phyloP scores from a whole-genome alignment of 2,888 invertebrate genomes.

The Theretra japonica region DNA sequence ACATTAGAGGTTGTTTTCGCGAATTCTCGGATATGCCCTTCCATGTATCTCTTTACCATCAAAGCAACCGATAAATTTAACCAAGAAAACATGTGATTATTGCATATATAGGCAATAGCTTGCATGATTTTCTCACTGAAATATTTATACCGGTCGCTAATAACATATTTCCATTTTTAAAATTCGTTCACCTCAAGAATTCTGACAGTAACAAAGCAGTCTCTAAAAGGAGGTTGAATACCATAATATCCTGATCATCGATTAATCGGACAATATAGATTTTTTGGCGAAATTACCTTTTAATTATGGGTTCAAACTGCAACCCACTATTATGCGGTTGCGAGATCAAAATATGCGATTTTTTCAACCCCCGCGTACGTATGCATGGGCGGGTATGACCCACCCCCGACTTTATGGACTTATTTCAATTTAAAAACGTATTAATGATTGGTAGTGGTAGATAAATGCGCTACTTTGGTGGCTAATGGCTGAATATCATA shows the following conservation, averaged over 20 bases:
- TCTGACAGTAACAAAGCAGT: slow-evolving; percentile 13
- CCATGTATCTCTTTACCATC: too few relatives aligned
- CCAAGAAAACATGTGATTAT: too few relatives aligned
- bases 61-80: too few relatives aligned
- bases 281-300: slow-evolving; percentile 68
- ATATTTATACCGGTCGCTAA: too few relatives aligned
- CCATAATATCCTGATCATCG: slow-evolving; percentile 47
- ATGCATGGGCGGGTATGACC: slow-evolving; percentile 59
- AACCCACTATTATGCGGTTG: slow-evolving; percentile 76
- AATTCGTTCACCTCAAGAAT: slow-evolving; percentile 1
- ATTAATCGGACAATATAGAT: slow-evolving; percentile 70
- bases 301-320: slow-evolving; percentile 66
- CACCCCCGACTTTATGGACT: slow-evolving; percentile 62
- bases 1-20: too few relatives aligned
- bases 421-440: slow-evolving; percentile 66
- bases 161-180: background rate
- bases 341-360: slow-evolving; percentile 69
- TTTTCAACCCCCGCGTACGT: slow-evolving; percentile 33
- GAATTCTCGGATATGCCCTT: too few relatives aligned
- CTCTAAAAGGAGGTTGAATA: background rate
- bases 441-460: slow-evolving; percentile 19
- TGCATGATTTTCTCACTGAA: too few relatives aligned
- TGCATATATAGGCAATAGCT: too few relatives aligned
- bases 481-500: slow-evolving; percentile 7
- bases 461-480: slow-evolving; percentile 26